Percentiles rank a stretch among this genome's conserved stretches.
Conservation (phyloP, 30 jellyfish, hydroid and myxozoan species). For the Rhopilema esculentum region DNA sequence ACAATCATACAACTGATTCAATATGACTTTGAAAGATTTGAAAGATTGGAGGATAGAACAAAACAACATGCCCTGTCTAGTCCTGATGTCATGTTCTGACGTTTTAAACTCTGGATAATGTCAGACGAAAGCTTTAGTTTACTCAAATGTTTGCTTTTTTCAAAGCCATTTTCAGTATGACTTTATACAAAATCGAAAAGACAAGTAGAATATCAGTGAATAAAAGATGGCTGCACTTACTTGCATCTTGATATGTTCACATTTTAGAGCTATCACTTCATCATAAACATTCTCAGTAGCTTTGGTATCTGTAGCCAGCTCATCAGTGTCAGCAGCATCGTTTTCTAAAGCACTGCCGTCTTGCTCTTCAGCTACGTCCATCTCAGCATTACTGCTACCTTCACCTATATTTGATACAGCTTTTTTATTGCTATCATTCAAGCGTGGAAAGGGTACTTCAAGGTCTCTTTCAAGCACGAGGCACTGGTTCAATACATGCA, state of each 20-base stretch:
- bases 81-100: too few relatives aligned
- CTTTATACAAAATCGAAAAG: too few relatives aligned
- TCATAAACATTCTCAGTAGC: background rate
- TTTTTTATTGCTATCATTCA: background rate
- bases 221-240: background rate
- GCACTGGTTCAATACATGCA: constrained; percentile 10
- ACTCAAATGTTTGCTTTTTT: too few relatives aligned
- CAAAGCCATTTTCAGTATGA: too few relatives aligned
- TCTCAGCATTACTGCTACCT: background rate
- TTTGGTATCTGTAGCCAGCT: background rate
- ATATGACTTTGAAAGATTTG: too few relatives aligned
- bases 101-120: too few relatives aligned
- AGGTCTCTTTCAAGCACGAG: constrained; percentile 31
- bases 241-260: constrained; percentile 19
- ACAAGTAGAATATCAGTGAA: too few relatives aligned
- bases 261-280: background rate
- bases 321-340: background rate
- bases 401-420: background rate
- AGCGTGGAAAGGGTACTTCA: constrained; percentile 48
- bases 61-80: too few relatives aligned
- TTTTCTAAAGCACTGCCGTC: background rate
- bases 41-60: too few relatives aligned
- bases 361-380: background rate
- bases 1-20: too few relatives aligned
- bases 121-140: too few relatives aligned